Percentiles rank a stretch among this genome's conserved stretches.
Evolutionary conservation across 2,797 vertebrate species (phyloP).

Genomic region (Catamblyrhynchus diadema): DNA sequence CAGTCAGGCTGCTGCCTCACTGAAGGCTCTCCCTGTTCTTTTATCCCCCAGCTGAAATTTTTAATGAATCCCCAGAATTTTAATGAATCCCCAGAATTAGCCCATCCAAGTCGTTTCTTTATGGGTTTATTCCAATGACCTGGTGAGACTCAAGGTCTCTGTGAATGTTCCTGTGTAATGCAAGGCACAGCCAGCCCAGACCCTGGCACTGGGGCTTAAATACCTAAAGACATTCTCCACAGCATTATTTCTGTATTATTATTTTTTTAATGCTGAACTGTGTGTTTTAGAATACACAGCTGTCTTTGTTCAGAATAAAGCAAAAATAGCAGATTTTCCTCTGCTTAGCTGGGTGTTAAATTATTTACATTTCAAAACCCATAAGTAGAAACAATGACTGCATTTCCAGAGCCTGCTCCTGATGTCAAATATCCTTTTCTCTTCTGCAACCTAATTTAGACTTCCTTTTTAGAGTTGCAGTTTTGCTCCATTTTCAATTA

Average conservation of each 20-base stretch:
- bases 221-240: background rate
- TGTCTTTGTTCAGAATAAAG: constrained; percentile 67
- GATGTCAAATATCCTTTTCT: constrained; percentile 66
- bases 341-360: constrained; percentile 63
- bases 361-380: constrained; percentile 75
- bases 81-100: background rate
- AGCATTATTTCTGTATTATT: background rate
- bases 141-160: background rate
- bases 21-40: background rate
- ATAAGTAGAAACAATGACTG: constrained; percentile 65
- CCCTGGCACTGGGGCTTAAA: background rate
- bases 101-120: background rate
- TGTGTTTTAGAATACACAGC: constrained; percentile 67
- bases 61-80: no score
- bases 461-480: constrained; percentile 43
- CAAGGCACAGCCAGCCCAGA: background rate
- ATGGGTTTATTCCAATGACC: background rate
- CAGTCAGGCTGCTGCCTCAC: background rate
- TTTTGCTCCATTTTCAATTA: constrained; percentile 40
- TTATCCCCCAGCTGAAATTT: background rate
- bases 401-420: constrained; percentile 50
- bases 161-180: background rate
- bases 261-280: constrained; percentile 27
- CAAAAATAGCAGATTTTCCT: constrained; percentile 67
- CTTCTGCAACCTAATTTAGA: constrained; percentile 63